Percentiles rank a stretch among this genome's conserved stretches.
Conservation (phyloP, 2,888 invertebrate species). For the Entomobrya multifasciata region DNA sequence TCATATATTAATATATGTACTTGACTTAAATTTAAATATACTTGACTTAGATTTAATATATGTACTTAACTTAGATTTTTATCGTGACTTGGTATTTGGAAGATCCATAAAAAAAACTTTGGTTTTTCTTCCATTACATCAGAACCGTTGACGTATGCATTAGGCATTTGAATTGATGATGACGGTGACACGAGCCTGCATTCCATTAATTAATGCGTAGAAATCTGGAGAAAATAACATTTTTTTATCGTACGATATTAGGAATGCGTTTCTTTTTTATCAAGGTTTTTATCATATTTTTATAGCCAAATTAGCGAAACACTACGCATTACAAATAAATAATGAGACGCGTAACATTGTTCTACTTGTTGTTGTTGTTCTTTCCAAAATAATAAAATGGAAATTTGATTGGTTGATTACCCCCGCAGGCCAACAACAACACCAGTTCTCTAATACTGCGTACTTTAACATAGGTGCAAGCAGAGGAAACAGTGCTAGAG, state of each 20-base stretch:
- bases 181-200: background rate
- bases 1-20: background rate
- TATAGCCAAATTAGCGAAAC: background rate
- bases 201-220: background rate
- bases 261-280: background rate
- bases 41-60: too few relatives aligned
- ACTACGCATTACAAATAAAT: constrained; percentile 2
- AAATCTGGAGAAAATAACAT: background rate
- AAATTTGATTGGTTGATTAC: constrained; percentile 1
- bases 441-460: too few relatives aligned
- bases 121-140: too few relatives aligned
- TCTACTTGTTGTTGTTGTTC: constrained; percentile 4
- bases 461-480: constrained; percentile 10
- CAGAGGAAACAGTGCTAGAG: background rate
- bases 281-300: background rate
- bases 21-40: too few relatives aligned
- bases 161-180: background rate
- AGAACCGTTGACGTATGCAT: too few relatives aligned
- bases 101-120: too few relatives aligned
- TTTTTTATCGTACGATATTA: background rate
- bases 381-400: background rate
- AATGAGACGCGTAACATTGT: constrained; percentile 2
- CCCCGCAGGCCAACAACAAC: constrained; percentile 5
- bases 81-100: too few relatives aligned
- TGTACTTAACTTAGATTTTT: too few relatives aligned